These are phyloP conservation scores for Heliconius aoede DNA, from an alignment of 2,888 invertebrate genomes.

Conservation along the genomic window DNA sequence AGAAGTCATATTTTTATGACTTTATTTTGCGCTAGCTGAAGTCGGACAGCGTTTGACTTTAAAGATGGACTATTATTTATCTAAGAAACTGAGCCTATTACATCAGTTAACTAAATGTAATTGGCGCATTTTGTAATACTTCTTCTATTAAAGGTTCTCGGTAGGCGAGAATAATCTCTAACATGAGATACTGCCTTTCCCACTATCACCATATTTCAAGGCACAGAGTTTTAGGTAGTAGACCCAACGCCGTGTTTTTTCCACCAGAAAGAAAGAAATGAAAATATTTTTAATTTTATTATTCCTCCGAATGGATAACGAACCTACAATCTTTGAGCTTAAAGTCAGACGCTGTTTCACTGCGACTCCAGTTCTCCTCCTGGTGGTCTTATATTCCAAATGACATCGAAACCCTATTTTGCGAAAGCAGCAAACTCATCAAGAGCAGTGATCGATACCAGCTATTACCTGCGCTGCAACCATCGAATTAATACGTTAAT, in stretches of 20 bases:
- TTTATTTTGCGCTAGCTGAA: too few relatives aligned
- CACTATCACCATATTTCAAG: not conserved
- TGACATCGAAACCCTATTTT: conserved; percentile 8
- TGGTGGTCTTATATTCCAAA: not conserved
- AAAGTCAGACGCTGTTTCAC: not conserved
- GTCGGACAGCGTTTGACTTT: too few relatives aligned
- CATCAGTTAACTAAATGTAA: too few relatives aligned
- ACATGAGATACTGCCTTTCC: too few relatives aligned
- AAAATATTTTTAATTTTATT: not conserved
- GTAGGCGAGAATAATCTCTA: too few relatives aligned
- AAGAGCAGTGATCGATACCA: conserved; percentile 6
- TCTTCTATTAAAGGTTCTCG: too few relatives aligned
- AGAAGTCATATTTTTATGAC: too few relatives aligned
- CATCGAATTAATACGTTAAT: conserved; percentile 19
- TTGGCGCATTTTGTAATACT: too few relatives aligned
- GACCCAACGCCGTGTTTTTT: not conserved
- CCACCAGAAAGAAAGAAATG: not conserved
- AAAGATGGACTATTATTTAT: too few relatives aligned
- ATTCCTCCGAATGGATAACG: not conserved
- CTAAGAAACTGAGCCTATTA: too few relatives aligned
- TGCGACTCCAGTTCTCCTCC: conserved; percentile 1
- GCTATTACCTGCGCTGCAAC: conserved; percentile 13
- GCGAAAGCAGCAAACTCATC: conserved; percentile 8
- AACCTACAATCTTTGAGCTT: not conserved
- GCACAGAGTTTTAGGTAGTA: not conserved